phyloP scores from a whole-genome alignment of 2,797 vertebrate genomes.

The Poecilia wingei region DNA sequence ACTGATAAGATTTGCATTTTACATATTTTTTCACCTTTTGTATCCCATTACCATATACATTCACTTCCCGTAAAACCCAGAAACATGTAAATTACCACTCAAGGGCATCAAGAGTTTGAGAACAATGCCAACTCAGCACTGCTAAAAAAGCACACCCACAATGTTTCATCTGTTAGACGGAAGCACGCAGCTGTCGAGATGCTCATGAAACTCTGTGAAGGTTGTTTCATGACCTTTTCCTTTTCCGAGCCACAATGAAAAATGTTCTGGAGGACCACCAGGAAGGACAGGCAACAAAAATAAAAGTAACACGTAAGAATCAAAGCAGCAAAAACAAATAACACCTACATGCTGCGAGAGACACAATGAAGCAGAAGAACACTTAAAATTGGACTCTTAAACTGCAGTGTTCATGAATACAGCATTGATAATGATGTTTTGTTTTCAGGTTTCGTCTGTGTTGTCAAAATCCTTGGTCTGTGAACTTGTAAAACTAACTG shows the following conservation, averaged over 20 bases:
- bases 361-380: background rate
- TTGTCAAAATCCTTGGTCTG: background rate
- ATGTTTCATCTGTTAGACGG: slow-evolving; percentile 32
- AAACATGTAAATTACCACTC: slow-evolving; percentile 55
- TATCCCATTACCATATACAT: slow-evolving; percentile 1
- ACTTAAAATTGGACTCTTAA: background rate
- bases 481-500: background rate
- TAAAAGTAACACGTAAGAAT: slow-evolving; percentile 33
- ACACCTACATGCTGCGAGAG: slow-evolving; percentile 31
- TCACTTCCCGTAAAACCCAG: slow-evolving; percentile 9
- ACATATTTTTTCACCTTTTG: background rate
- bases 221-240: slow-evolving; percentile 28
- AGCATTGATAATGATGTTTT: background rate
- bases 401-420: background rate
- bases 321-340: slow-evolving; percentile 16
- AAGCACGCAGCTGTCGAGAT: slow-evolving; percentile 14
- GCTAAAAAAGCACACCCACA: slow-evolving; percentile 11
- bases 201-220: slow-evolving; percentile 26
- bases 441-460: background rate
- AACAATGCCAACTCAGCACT: slow-evolving; percentile 58
- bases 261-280: background rate
- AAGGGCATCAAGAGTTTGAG: slow-evolving; percentile 56
- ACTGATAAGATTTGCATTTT: slow-evolving; percentile 8
- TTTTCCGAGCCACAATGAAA: slow-evolving; percentile 12
- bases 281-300: background rate